Conservation (phyloP, 2,797 vertebrate genomes). For the Triplophysa yarkandensis region DNA sequence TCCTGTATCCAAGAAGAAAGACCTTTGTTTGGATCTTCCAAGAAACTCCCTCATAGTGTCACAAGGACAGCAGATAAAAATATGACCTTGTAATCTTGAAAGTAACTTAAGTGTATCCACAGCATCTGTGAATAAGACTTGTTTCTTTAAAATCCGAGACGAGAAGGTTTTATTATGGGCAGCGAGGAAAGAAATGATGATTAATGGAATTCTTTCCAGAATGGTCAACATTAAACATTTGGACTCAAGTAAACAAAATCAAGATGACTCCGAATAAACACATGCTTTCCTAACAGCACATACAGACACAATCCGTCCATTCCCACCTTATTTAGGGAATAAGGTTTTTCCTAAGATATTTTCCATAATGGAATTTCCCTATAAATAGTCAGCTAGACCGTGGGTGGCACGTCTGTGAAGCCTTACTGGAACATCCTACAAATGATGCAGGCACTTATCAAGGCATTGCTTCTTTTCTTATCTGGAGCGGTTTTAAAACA, state of each 20-base stretch:
- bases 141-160: background rate
- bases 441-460: constrained; percentile 39
- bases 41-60: constrained; percentile 35
- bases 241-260: constrained; percentile 15
- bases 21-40: constrained; percentile 30
- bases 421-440: constrained; percentile 41
- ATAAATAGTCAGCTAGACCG: constrained; percentile 51
- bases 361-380: constrained; percentile 57
- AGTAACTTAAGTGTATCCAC: no score
- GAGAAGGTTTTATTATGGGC: background rate
- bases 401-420: constrained; percentile 50
- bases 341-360: constrained; percentile 51
- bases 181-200: background rate
- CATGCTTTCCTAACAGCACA: constrained; percentile 32
- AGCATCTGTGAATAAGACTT: background rate
- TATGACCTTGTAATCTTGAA: no score
- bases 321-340: constrained; percentile 56
- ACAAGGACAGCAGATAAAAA: constrained; percentile 16
- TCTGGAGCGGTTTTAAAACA: constrained; percentile 19
- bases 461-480: constrained; percentile 13
- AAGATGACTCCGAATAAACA: constrained; percentile 8
- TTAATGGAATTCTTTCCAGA: background rate
- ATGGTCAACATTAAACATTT: background rate
- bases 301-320: constrained; percentile 34
- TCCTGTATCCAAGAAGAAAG: constrained; percentile 20